phyloP scores from a whole-genome alignment of 1,140 invertebrate species.

The Chlorops oryzae region DNA sequence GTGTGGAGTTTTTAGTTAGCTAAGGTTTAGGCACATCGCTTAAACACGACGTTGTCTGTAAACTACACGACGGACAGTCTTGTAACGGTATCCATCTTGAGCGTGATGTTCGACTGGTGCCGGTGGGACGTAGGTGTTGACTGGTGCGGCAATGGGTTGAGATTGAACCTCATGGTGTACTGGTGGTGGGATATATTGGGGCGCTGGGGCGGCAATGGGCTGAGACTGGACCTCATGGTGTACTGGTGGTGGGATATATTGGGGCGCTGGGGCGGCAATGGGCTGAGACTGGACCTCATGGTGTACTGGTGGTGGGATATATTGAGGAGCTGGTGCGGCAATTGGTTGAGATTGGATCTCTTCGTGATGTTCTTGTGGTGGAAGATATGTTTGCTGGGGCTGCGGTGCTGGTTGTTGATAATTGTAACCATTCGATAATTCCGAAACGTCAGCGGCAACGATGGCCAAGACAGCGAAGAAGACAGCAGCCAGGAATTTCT shows the following conservation, averaged over 20 bases:
- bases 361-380: conserved; percentile 10
- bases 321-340: conserved; percentile 15
- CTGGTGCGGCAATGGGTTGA: conserved; percentile 3
- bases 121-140: conserved; percentile 2
- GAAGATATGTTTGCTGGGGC: conserved; percentile 9
- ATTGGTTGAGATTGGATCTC: not conserved
- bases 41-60: conserved; percentile 38
- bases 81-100: conserved; percentile 38
- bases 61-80: conserved; percentile 37
- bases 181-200: conserved; percentile 16
- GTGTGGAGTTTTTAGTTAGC: no score
- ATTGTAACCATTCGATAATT: conserved; percentile 17
- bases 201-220: conserved; percentile 10
- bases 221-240: not conserved
- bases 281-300: conserved; percentile 3
- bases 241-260: not conserved
- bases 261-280: conserved; percentile 2
- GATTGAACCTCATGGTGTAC: conserved; percentile 5
- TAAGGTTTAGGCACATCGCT: no score
- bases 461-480: not conserved
- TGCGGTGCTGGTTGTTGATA: conserved; percentile 9
- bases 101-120: conserved; percentile 34
- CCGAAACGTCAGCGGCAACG: conserved; percentile 13
- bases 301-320: conserved; percentile 14
- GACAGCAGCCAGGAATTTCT: no score